Conservation (phyloP, 2,113 vertebrate genomes). For the Spea bombifrons region DNA sequence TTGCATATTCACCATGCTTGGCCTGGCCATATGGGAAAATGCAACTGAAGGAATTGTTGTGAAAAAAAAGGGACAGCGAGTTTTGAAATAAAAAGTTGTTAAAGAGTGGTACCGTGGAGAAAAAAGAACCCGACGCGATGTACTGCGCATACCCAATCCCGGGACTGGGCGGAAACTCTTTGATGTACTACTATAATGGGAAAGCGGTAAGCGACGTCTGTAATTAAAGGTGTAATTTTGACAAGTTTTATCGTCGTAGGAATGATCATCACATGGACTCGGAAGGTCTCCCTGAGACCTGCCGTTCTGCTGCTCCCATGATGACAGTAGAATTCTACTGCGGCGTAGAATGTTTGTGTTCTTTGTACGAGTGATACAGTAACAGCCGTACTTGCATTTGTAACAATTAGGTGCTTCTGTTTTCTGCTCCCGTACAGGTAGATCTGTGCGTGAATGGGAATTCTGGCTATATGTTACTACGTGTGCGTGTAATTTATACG, state of each 20-base stretch:
- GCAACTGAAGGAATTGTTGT: slow-evolving; percentile 94
- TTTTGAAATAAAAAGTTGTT: slow-evolving; percentile 79
- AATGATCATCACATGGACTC: slow-evolving; percentile 59
- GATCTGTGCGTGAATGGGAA: neutral
- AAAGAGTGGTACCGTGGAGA: slow-evolving; percentile 65
- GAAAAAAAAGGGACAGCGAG: slow-evolving; percentile 78
- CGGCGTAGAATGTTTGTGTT: neutral
- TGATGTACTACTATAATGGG: slow-evolving; percentile 96
- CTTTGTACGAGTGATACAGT: neutral
- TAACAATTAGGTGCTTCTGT: neutral
- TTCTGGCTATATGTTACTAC: neutral
- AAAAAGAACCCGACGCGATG: slow-evolving; percentile 72
- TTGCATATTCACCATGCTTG: slow-evolving; percentile 92
- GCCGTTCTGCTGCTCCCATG: slow-evolving; percentile 49
- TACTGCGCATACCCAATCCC: slow-evolving; percentile 95
- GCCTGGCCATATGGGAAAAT: slow-evolving; percentile 94
- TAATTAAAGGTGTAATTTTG: slow-evolving; percentile 64
- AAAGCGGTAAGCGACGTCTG: slow-evolving; percentile 84
- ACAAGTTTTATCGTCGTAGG: slow-evolving; percentile 63
- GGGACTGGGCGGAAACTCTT: slow-evolving; percentile 85
- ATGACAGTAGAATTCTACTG: neutral
- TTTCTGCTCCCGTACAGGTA: neutral
- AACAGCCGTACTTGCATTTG: neutral
- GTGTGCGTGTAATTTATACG: neutral
- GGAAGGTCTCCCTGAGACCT: slow-evolving; percentile 57